Conservation (phyloP, 1,140 invertebrate species). For the Drosophila malerkotliana region DNA sequence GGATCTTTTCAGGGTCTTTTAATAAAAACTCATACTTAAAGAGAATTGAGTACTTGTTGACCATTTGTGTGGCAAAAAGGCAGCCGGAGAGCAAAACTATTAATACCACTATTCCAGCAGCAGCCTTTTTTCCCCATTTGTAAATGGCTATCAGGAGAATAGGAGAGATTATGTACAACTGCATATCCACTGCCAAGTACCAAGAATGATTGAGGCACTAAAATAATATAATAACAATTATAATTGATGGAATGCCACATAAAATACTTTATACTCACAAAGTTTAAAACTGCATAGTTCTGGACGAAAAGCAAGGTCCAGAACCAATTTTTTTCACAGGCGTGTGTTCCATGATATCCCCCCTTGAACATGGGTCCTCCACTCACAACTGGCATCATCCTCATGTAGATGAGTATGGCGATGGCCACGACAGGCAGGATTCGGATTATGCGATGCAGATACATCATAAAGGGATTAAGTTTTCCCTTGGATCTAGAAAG, state of each 20-base stretch:
- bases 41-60: constrained; percentile 43
- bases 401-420: constrained; percentile 55
- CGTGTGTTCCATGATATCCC: constrained; percentile 27
- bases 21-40: constrained; percentile 23
- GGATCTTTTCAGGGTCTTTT: fast-evolving
- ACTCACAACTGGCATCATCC: constrained; percentile 32
- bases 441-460: constrained; percentile 63
- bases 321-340: constrained; percentile 67
- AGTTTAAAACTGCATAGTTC: constrained; percentile 55
- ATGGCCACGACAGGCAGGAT: constrained; percentile 51
- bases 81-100: constrained; percentile 49
- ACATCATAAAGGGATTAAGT: constrained; percentile 64
- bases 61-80: constrained; percentile 53
- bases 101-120: constrained; percentile 35
- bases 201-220: constrained; percentile 95
- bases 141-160: constrained; percentile 89
- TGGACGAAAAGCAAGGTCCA: constrained; percentile 60
- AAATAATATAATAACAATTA: constrained; percentile 54
- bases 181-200: constrained; percentile 94
- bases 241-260: no score
- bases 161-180: constrained; percentile 91
- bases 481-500: constrained; percentile 43
- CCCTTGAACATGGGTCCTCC: constrained; percentile 41
- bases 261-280: constrained; percentile 17
- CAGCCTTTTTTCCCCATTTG: constrained; percentile 84